These are phyloP conservation scores for Microctonus brassicae DNA, from an alignment of 2,888 invertebrate species.

Conservation along the genomic window DNA sequence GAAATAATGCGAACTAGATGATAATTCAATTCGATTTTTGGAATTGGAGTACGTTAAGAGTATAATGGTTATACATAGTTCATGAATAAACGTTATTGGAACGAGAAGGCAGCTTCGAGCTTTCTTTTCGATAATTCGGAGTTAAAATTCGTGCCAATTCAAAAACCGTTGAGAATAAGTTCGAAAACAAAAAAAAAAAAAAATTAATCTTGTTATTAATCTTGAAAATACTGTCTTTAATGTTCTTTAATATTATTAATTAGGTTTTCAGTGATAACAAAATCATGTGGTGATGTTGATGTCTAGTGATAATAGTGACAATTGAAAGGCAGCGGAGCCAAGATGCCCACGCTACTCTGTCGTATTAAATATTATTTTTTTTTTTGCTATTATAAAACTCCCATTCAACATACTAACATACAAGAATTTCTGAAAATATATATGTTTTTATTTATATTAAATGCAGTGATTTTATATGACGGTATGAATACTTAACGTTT, in stretches of 20 bases:
- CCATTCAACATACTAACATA: not conserved
- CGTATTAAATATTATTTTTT: not conserved
- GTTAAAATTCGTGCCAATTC: not conserved
- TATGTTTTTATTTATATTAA: constrained; percentile 49
- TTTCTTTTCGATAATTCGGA: constrained; percentile 27
- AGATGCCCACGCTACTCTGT: not conserved
- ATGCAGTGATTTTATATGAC: constrained; percentile 51
- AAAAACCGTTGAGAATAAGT: not conserved
- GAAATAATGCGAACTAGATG: constrained; percentile 24
- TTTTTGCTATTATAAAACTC: constrained; percentile 13
- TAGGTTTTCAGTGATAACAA: constrained; percentile 8
- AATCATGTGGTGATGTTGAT: not conserved
- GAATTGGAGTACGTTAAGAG: constrained; percentile 41
- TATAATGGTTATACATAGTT: constrained; percentile 43
- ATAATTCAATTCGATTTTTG: constrained; percentile 40
- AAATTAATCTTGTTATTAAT: constrained; percentile 13
- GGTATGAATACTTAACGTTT: constrained; percentile 48
- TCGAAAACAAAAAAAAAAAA: not conserved
- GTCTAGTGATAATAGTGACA: constrained; percentile 4
- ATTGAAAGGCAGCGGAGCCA: not conserved
- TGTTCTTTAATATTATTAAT: not conserved
- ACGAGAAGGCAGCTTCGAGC: constrained; percentile 40
- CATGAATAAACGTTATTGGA: constrained; percentile 31
- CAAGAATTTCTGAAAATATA: constrained; percentile 39
- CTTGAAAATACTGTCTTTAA: not conserved